Evolutionary conservation across 2,888 invertebrate genomes (phyloP).

Genomic region (Steromphala cineraria): DNA sequence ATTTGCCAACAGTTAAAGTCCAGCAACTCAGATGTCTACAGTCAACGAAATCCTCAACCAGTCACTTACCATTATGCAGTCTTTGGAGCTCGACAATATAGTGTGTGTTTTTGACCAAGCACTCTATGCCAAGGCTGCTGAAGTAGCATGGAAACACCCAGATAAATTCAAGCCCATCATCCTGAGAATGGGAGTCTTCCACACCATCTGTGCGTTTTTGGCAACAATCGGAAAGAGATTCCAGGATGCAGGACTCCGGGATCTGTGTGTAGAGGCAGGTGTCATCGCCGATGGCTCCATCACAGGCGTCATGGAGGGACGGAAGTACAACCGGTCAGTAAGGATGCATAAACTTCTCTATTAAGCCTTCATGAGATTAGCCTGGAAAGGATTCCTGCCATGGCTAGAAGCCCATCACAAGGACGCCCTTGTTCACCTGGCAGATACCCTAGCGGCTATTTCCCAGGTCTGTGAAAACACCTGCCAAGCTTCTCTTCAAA

Average conservation of each 20-base stretch:
- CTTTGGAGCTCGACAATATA: not conserved
- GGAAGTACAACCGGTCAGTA: not conserved
- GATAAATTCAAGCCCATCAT: conserved; percentile 29
- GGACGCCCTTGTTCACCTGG: too few species aligned
- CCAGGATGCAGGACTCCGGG: conserved; percentile 44
- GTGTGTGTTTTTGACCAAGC: not conserved
- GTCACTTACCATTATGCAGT: not conserved
- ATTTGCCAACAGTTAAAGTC: not conserved
- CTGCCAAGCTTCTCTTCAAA: too few species aligned
- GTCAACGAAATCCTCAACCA: not conserved
- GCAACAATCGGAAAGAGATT: conserved; percentile 45
- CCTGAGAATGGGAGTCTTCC: conserved; percentile 43
- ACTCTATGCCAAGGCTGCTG: too few species aligned
- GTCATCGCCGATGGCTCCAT: conserved; percentile 47
- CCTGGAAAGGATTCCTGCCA: not conserved
- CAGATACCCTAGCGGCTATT: too few species aligned
- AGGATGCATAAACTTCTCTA: not conserved
- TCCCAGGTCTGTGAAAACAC: too few species aligned
- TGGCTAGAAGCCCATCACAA: too few species aligned
- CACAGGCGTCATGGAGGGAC: conserved; percentile 34
- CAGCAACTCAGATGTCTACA: not conserved
- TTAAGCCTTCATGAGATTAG: not conserved
- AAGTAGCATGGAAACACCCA: conserved; percentile 36
- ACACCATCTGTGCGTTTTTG: conserved; percentile 43
- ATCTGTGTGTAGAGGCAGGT: conserved; percentile 44